These are phyloP conservation scores for Zosterops japonicus DNA, from an alignment of 2,113 vertebrate species.

Conservation along the genomic window DNA sequence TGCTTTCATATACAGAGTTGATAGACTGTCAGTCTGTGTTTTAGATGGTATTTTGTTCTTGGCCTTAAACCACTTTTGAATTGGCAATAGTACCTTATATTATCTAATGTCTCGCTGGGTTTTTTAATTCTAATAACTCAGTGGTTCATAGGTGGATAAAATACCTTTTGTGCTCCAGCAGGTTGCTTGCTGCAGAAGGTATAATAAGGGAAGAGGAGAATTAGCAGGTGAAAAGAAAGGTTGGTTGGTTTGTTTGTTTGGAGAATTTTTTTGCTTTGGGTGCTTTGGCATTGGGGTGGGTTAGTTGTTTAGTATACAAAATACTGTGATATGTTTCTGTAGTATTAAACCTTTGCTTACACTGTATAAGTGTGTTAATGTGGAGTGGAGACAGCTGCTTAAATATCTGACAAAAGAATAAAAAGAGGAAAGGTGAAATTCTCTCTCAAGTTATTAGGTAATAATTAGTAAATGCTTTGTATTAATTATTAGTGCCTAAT, in stretches of 20 bases:
- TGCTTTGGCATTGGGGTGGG: neutral
- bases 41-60: neutral
- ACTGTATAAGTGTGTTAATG: neutral
- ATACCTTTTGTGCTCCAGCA: neutral
- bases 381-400: neutral
- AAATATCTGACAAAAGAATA: neutral
- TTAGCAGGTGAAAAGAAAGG: neutral
- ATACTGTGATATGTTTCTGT: neutral
- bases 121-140: neutral
- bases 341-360: neutral
- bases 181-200: neutral
- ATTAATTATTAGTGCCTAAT: neutral
- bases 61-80: neutral
- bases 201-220: neutral
- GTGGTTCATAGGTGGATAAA: neutral
- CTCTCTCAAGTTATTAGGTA: neutral
- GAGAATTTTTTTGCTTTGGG: neutral
- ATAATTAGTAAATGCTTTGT: neutral
- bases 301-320: neutral
- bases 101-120: neutral
- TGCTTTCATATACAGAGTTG: neutral
- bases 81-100: neutral
- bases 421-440: neutral
- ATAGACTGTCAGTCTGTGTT: accelerated
- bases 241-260: neutral